phyloP scores from a whole-genome alignment of 1,140 invertebrate species.

The Drosophila orena region DNA sequence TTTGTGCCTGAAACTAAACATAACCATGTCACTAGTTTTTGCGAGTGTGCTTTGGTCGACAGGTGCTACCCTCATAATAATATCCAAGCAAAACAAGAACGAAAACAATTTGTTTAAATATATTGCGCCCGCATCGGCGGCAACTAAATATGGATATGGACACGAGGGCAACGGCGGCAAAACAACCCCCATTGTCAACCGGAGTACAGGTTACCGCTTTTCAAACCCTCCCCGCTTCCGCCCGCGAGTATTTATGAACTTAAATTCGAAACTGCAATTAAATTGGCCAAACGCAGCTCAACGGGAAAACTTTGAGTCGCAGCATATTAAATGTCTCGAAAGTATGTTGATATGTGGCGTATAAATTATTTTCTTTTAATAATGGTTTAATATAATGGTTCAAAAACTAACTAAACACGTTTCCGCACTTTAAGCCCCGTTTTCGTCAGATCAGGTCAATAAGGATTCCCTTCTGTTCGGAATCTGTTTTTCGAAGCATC shows the following conservation, averaged over 20 bases:
- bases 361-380: too few relatives aligned
- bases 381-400: too few relatives aligned
- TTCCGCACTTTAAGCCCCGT: too few relatives aligned
- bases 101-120: slow-evolving; percentile 77
- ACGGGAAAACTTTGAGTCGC: slow-evolving; percentile 20
- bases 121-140: slow-evolving; percentile 68
- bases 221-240: slow-evolving; percentile 2
- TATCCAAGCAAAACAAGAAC: slow-evolving; percentile 34
- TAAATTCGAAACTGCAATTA: slow-evolving; percentile 71
- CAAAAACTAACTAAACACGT: too few relatives aligned
- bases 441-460: too few relatives aligned
- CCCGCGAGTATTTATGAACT: slow-evolving; percentile 56
- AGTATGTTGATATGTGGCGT: slow-evolving; percentile 33
- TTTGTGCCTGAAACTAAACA: not conserved
- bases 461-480: too few relatives aligned
- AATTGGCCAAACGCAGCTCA: slow-evolving; percentile 53
- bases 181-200: slow-evolving; percentile 57
- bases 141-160: slow-evolving; percentile 54
- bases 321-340: slow-evolving; percentile 48
- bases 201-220: slow-evolving; percentile 45
- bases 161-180: slow-evolving; percentile 12
- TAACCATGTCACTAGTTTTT: slow-evolving; percentile 1
- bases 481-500: too few relatives aligned
- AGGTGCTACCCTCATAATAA: slow-evolving; percentile 77
- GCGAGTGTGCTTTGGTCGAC: slow-evolving; percentile 30